These are phyloP conservation scores for Dolichoris vasculosae DNA, from an alignment of 1,140 invertebrate species.

Conservation along the genomic window DNA sequence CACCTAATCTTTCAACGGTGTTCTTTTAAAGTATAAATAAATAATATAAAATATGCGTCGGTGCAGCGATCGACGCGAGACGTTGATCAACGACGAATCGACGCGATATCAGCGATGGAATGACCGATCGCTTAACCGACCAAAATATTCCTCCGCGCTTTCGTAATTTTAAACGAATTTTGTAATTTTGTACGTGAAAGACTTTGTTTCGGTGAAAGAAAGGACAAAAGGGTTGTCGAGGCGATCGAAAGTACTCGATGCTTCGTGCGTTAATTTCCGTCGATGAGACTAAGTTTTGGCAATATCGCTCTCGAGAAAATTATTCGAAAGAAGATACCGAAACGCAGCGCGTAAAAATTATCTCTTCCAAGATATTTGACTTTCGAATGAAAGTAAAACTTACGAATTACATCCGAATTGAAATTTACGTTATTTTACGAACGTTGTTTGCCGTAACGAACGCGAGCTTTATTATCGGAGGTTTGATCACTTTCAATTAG, in stretches of 20 bases:
- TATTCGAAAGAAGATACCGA: not conserved
- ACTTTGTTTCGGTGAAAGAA: too few species aligned
- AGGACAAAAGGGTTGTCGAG: too few species aligned
- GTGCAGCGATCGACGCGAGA: constrained; percentile 16
- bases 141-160: not conserved
- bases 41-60: constrained; percentile 10
- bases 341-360: not conserved
- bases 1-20: constrained; percentile 13
- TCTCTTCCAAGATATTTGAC: not conserved
- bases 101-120: constrained; percentile 38
- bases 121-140: constrained; percentile 43
- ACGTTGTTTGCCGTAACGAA: too few species aligned
- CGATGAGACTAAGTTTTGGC: not conserved
- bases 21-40: constrained; percentile 2
- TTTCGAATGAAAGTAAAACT: not conserved
- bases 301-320: not conserved
- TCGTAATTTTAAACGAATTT: constrained; percentile 26
- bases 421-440: not conserved
- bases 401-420: not conserved
- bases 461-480: constrained; percentile 10
- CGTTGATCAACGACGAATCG: constrained; percentile 46
- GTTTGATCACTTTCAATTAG: constrained; percentile 6
- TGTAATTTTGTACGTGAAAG: not conserved
- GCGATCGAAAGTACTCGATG: too few species aligned
- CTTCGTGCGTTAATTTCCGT: not conserved